Conservation (phyloP, 2,113 vertebrate species). For the Neolamprologus modestus region DNA sequence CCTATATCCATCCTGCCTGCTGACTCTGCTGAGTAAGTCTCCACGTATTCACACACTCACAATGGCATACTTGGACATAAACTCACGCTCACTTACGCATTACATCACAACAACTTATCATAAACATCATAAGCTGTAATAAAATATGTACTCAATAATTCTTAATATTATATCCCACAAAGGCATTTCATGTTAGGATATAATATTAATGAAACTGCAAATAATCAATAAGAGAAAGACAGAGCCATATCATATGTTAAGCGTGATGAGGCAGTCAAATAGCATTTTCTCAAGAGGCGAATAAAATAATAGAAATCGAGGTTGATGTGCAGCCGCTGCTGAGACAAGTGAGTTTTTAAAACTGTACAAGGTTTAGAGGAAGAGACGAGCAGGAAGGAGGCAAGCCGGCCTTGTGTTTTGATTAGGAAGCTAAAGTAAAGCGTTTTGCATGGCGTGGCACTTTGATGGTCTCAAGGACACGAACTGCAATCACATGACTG, state of each 20-base stretch:
- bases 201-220: neutral
- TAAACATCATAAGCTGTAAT: neutral
- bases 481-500: slow-evolving; percentile 28
- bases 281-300: neutral
- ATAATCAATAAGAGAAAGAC: neutral
- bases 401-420: neutral
- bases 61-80: neutral
- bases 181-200: neutral
- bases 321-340: neutral
- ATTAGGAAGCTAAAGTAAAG: slow-evolving; percentile 1
- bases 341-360: neutral
- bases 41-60: neutral
- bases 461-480: neutral
- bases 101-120: neutral
- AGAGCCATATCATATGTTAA: neutral
- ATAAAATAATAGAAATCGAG: neutral
- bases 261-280: neutral
- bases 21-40: slow-evolving; percentile 90
- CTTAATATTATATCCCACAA: neutral
- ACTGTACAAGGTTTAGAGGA: neutral
- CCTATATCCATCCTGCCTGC: slow-evolving; percentile 87
- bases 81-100: neutral
- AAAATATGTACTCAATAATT: neutral
- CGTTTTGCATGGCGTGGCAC: neutral
- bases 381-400: neutral